Percentiles rank a stretch among this genome's conserved stretches.
Evolutionary conservation across 2,888 invertebrate genomes (phyloP).

Genomic region (Panzeria rudis): DNA sequence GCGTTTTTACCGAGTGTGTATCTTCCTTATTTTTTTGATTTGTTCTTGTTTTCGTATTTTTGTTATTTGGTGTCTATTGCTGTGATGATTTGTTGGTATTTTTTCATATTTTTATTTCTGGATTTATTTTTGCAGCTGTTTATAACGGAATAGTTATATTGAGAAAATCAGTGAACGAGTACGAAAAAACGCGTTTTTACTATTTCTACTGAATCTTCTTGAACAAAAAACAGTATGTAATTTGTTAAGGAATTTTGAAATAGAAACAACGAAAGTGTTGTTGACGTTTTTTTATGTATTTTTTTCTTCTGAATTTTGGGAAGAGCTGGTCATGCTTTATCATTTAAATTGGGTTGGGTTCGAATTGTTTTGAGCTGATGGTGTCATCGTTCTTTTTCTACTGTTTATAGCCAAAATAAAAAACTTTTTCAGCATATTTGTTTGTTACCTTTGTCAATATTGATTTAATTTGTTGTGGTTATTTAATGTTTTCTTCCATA

Average conservation of each 20-base stretch:
- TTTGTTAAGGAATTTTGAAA: constrained; percentile 43
- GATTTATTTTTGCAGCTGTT: constrained; percentile 60
- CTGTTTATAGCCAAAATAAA: constrained; percentile 62
- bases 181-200: constrained; percentile 13
- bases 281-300: constrained; percentile 24
- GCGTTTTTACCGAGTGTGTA: constrained; percentile 32
- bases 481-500: constrained; percentile 32
- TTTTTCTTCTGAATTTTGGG: neutral
- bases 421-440: constrained; percentile 48
- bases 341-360: constrained; percentile 65
- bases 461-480: constrained; percentile 63
- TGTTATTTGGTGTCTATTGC: constrained; percentile 32
- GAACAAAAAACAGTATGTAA: neutral
- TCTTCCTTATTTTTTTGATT: constrained; percentile 21
- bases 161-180: constrained; percentile 5
- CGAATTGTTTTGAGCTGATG: constrained; percentile 45
- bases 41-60: constrained; percentile 34
- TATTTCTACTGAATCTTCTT: neutral
- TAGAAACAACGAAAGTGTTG: constrained; percentile 11
- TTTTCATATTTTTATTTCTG: neutral
- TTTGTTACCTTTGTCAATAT: constrained; percentile 72
- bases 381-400: constrained; percentile 55
- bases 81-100: constrained; percentile 46
- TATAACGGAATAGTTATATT: constrained; percentile 41
- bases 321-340: constrained; percentile 39